Evolutionary conservation across 1,140 invertebrate genomes (phyloP).

Genomic region (Saccostrea glomerata): DNA sequence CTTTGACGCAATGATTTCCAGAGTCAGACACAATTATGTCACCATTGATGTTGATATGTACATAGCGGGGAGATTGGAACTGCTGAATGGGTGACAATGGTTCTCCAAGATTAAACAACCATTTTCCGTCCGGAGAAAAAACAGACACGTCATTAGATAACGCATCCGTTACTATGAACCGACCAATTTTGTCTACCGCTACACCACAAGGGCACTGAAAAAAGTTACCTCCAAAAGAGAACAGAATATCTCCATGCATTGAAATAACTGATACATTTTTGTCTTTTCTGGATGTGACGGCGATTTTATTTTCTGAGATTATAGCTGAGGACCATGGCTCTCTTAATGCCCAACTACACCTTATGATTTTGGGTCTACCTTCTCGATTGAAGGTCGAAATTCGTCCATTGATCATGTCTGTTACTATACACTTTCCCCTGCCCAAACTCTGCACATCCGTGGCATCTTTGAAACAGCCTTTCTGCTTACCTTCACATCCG

Average conservation of each 20-base stretch:
- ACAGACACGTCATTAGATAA: slow-evolving; percentile 52
- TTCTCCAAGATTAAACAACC: slow-evolving; percentile 44
- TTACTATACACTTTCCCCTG: slow-evolving; percentile 32
- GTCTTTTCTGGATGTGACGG: slow-evolving; percentile 54
- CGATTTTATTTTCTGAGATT: slow-evolving; percentile 49
- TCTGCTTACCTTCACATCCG: slow-evolving; percentile 26
- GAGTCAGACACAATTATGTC: slow-evolving; percentile 71
- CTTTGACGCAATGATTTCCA: slow-evolving; percentile 70
- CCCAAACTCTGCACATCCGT: slow-evolving; percentile 9
- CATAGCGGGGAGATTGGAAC: slow-evolving; percentile 63
- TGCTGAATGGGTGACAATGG: background rate
- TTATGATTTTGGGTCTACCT: slow-evolving; percentile 3
- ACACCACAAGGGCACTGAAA: slow-evolving; percentile 63
- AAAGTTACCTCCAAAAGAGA: slow-evolving; percentile 73
- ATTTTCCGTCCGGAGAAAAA: slow-evolving; percentile 49
- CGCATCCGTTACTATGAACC: slow-evolving; percentile 59
- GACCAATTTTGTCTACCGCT: slow-evolving; percentile 55
- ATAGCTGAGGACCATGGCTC: slow-evolving; percentile 58
- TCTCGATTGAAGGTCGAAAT: slow-evolving; percentile 12
- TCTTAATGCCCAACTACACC: background rate
- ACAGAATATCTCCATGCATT: slow-evolving; percentile 42
- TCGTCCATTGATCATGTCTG: slow-evolving; percentile 26
- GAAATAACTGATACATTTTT: slow-evolving; percentile 56
- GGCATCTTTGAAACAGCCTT: slow-evolving; percentile 16
- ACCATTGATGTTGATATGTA: slow-evolving; percentile 54